These are phyloP conservation scores for Notolepis coatsorum DNA, from an alignment of 2,797 vertebrate genomes.

Conservation along the genomic window DNA sequence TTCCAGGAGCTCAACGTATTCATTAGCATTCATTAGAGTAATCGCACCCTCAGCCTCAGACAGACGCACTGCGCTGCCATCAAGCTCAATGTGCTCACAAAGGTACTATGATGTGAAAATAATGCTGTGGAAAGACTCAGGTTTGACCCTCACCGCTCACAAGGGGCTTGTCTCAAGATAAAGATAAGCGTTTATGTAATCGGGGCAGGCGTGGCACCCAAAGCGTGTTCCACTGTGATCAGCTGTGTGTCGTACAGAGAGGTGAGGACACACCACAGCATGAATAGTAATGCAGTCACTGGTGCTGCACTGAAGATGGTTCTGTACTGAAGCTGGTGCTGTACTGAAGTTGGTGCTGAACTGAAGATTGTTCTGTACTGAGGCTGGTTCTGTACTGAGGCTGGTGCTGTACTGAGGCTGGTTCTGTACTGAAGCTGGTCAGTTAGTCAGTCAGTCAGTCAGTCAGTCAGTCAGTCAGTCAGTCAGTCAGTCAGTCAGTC, in stretches of 20 bases:
- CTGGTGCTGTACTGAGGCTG: neutral
- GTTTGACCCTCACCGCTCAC: conserved; percentile 47
- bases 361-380: no score
- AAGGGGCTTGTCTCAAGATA: conserved; percentile 29
- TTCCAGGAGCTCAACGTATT: no score
- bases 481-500: no score
- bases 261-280: conserved; percentile 32
- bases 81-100: conserved; percentile 58
- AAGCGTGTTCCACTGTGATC: conserved; percentile 54
- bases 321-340: neutral
- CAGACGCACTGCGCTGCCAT: conserved; percentile 47
- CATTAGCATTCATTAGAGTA: conserved; percentile 54
- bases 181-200: conserved; percentile 48
- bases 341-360: neutral
- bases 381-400: neutral
- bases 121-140: conserved; percentile 50
- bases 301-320: no score
- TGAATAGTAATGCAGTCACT: conserved; percentile 58
- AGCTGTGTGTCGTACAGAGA: conserved; percentile 32
- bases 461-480: no score
- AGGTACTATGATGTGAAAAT: conserved; percentile 60
- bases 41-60: conserved; percentile 31
- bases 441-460: no score
- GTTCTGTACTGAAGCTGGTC: no score
- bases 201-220: conserved; percentile 50